Percentiles rank a stretch among this genome's conserved stretches.
Evolutionary conservation across 2,888 invertebrate genomes (phyloP).

Genomic region (Callosobruchus maculatus): DNA sequence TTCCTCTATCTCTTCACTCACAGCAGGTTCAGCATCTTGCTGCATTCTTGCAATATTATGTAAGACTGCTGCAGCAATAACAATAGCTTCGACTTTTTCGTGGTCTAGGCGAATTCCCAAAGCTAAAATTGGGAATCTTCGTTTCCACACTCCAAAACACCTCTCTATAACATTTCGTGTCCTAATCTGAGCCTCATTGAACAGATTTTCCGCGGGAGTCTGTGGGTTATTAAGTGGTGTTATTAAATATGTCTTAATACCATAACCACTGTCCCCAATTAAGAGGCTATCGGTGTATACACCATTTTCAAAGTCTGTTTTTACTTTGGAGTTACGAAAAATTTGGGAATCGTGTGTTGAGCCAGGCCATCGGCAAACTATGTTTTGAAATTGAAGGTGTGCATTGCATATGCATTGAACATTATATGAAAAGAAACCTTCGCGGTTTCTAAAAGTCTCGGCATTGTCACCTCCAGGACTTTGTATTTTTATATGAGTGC

Average conservation of each 20-base stretch:
- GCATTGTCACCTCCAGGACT: conserved; percentile 30
- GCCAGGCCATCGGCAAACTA: conserved; percentile 33
- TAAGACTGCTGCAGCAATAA: conserved; percentile 10
- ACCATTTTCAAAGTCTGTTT: conserved; percentile 3
- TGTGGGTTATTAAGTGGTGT: conserved; percentile 16
- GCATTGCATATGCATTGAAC: conserved; percentile 28
- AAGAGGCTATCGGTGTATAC: conserved; percentile 23
- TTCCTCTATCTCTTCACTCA: no score
- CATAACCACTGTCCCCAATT: conserved; percentile 38
- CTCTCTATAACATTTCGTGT: conserved; percentile 37
- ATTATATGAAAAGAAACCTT: conserved; percentile 30
- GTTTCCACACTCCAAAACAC: conserved; percentile 31
- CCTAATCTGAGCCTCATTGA: conserved; percentile 16
- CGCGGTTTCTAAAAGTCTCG: conserved; percentile 30
- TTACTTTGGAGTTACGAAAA: conserved; percentile 4
- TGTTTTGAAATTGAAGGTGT: conserved; percentile 21
- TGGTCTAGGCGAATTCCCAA: conserved; percentile 15
- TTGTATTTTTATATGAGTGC: conserved; percentile 33
- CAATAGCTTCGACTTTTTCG: conserved; percentile 4
- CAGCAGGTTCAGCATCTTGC: neutral
- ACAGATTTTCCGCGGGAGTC: conserved; percentile 31
- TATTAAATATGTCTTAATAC: conserved; percentile 22
- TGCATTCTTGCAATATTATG: conserved; percentile 2
- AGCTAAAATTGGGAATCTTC: conserved; percentile 12
- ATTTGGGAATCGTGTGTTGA: conserved; percentile 21